Evolutionary conservation across 1,140 invertebrate genomes (phyloP).

Genomic region (Apocrypta bakeri): DNA sequence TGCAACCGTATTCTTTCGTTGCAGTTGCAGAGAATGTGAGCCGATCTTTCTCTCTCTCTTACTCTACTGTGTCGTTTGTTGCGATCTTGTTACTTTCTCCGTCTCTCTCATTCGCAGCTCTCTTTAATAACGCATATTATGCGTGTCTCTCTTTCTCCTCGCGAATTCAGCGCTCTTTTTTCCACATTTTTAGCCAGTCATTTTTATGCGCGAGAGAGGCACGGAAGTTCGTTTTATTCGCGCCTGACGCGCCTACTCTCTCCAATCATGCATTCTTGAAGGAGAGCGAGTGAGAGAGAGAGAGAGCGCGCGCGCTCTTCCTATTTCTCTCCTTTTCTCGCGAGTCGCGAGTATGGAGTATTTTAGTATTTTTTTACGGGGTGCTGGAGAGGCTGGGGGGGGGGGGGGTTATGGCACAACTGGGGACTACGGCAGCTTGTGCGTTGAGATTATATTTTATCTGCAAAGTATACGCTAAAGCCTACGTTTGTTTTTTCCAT

Average conservation of each 20-base stretch:
- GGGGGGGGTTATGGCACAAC: no score
- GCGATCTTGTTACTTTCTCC: conserved; percentile 26
- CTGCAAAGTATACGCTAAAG: no score
- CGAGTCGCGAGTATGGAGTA: not conserved
- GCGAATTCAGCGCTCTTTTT: not conserved
- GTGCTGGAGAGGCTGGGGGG: no score
- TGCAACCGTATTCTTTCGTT: not conserved
- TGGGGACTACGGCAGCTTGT: no score
- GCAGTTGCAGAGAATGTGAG: no score
- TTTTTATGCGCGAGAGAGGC: not conserved
- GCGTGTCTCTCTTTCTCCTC: not conserved
- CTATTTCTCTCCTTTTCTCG: no score
- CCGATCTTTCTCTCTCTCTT: not conserved
- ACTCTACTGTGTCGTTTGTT: conserved; percentile 5
- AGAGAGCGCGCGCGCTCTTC: no score
- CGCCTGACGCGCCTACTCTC: no score
- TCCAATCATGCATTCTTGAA: not conserved
- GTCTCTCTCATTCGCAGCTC: conserved; percentile 1
- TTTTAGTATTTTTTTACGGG: no score
- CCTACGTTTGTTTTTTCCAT: no score
- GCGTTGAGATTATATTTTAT: no score
- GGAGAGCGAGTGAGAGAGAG: no score
- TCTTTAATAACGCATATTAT: not conserved
- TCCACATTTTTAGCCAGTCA: not conserved
- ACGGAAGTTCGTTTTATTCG: not conserved